phyloP scores from a whole-genome alignment of 2,113 vertebrate genomes.

The Strix aluco region DNA sequence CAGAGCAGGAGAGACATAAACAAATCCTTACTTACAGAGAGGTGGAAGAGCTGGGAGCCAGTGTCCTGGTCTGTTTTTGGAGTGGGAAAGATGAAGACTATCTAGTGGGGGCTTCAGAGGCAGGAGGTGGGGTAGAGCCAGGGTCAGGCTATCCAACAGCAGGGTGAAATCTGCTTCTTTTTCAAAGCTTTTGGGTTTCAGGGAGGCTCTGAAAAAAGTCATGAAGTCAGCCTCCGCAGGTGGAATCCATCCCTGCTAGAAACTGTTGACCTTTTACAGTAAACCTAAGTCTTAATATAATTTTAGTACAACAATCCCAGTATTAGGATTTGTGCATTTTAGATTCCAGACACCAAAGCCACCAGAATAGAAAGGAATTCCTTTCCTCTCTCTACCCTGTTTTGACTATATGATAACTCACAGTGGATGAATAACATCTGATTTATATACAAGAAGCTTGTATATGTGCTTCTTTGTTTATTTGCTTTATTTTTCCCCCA shows the following conservation, averaged over 20 bases:
- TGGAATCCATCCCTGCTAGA: background rate
- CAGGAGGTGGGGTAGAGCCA: background rate
- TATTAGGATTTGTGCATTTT: background rate
- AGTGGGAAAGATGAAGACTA: background rate
- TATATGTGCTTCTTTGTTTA: background rate
- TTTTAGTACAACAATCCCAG: background rate
- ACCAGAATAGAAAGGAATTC: background rate
- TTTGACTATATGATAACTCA: background rate
- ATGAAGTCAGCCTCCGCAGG: background rate
- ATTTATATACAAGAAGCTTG: background rate
- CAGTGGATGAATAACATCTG: background rate
- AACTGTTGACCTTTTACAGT: background rate
- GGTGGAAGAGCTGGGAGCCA: background rate
- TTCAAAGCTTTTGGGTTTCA: background rate
- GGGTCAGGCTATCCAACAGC: rapidly evolving
- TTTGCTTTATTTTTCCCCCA: background rate
- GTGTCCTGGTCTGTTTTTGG: background rate
- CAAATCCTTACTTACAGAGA: background rate
- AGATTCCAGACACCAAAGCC: background rate
- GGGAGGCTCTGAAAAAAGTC: background rate
- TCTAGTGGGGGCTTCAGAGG: background rate
- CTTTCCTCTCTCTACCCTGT: background rate
- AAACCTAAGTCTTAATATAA: background rate
- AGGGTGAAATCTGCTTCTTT: background rate
- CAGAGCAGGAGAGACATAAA: background rate